Base-by-base conservation (phyloP, 2,113 vertebrate genomes). In the Pterocles burchelli region DNA sequence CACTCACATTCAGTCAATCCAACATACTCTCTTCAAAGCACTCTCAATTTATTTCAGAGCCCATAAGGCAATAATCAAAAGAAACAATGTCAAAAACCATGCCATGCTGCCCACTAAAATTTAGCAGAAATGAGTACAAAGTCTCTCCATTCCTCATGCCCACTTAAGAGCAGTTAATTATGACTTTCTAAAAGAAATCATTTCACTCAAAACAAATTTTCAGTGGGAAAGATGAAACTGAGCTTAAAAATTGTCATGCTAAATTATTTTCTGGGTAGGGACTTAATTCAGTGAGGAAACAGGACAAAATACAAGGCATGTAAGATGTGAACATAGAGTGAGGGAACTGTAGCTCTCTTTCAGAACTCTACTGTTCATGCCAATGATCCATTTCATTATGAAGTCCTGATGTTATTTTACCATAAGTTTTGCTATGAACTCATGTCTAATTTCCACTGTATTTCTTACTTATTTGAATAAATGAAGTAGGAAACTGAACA, bases 61-160 rank as follows among this genome's bases (percentile, higher is more conserved):
- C 68, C 79, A 20, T 41, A 83, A 59, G 51, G 66, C 43, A 92
- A 86, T 81, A 70, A 81, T 90, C 41, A 85, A 66, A 96, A 90
- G 61, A 49, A 95, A 78, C 41, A 73, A 68, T 62, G 33, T 34
- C 62, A 73, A 89, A 91, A 91, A 4, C 38, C 29, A 29, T 24
- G 38, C 16, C 72, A 75, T 22, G 20, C 9, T 58, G 41, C 14
- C 34, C 65, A 58, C 33, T 48, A 57, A n/a, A 66, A 70, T 18
- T 81, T 65, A 77, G 73, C 36, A 84, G 68, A 86, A 93, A 65
- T 76, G 2, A 34, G 6, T 71, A 43, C 46, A 78, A 79, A 48
- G 54, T 57, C 7, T 82, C 22, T 84, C 55, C 29, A 7, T 72
- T 91, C 66, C 63, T 77, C 41, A 62, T 33, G 26, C 17, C 31